A percentile compares a stretch with the other conserved stretches of the same genome.
Evolutionary conservation across 2,113 vertebrate genomes (phyloP).

Genomic region (Acanthochromis polyacanthus): DNA sequence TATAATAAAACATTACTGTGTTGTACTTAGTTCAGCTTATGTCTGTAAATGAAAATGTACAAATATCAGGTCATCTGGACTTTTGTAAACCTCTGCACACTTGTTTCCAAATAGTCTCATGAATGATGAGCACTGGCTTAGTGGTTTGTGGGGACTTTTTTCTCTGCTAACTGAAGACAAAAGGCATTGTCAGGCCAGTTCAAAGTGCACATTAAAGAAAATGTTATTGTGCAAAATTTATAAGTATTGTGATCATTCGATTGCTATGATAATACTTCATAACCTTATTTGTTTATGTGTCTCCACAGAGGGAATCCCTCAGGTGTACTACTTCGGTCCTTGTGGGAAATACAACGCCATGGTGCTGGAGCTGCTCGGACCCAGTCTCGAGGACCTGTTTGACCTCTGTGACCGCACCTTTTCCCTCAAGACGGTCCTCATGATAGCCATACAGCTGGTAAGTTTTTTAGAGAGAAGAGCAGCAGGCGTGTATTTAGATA

Average conservation of each 20-base stretch:
- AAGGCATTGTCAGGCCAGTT: too few relatives aligned
- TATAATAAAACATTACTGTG: too few relatives aligned
- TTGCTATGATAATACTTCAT: background rate
- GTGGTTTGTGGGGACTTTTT: background rate
- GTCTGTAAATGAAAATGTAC: too few relatives aligned
- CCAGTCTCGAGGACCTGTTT: slow-evolving; percentile 97
- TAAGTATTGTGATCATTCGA: background rate
- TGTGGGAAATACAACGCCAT: slow-evolving; percentile 99
- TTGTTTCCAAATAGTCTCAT: background rate
- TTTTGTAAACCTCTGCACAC: background rate
- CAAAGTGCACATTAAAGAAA: background rate
- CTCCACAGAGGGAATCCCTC: slow-evolving; percentile 95
- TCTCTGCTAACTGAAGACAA: too few relatives aligned
- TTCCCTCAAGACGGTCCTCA: slow-evolving; percentile 98
- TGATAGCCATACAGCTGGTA: slow-evolving; percentile 99
- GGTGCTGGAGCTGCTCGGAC: slow-evolving; percentile 97
- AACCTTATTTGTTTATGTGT: slow-evolving; percentile 26
- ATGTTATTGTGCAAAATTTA: background rate
- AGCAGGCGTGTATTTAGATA: background rate
- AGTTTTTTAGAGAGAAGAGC: slow-evolving; percentile 48
- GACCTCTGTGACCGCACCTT: slow-evolving; percentile 98
- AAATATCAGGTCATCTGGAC: too few relatives aligned
- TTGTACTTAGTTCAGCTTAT: too few relatives aligned
- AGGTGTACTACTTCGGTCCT: slow-evolving; percentile 99
- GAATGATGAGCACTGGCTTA: background rate